Base-by-base conservation (phyloP, 2,797 vertebrate genomes). In the Novumbra hubbsi region DNA sequence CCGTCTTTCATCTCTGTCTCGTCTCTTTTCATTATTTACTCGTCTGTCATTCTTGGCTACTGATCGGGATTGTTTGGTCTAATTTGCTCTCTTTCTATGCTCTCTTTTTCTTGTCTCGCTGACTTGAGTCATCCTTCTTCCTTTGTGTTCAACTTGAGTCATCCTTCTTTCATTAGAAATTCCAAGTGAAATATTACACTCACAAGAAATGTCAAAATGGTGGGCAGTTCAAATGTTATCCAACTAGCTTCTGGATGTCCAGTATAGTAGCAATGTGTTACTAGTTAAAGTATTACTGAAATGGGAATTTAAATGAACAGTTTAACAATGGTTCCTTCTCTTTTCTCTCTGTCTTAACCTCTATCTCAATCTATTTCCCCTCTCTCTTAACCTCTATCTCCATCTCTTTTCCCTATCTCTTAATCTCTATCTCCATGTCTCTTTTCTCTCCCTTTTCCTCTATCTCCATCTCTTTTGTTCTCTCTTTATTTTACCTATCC, bases 1-100 rank as follows among this genome's bases (percentile, higher is more conserved):
- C 68, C 63, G 28, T 70, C 74, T 90, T 85, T 90, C 87, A 88
- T 90, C 87, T 87, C 80, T 83, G 74, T 80, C 81, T 88, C 83
- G 85, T 81, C 60, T 88, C 78, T 78, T 60, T 76, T 85, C 86
- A 86, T 90, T 86, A 78, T 21, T 67, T 32, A 4, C n/a, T 32
- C 19, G 17, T 68, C 19, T 48, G 87, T 82, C 64, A 87, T 78
- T 78, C 55, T 85, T 87, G 80, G 86, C 81, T 86, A 78, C 8
- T 41, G 19, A n/a, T n/a, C 6, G 32, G 16, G 48, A 16, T 7
- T 16, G 21, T 16, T 49, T 9, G 52, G 34, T 68, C 66, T 27
- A n/a, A 45, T 48, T n/a, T 21, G 11, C 38, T 68, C 34, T 68
- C 9, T 19, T n/a, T 41, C 32, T 66, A 34, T 4, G 3, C 27